Base-by-base conservation (phyloP, 1,140 invertebrate genomes). In the Apocrypta bakeri region DNA sequence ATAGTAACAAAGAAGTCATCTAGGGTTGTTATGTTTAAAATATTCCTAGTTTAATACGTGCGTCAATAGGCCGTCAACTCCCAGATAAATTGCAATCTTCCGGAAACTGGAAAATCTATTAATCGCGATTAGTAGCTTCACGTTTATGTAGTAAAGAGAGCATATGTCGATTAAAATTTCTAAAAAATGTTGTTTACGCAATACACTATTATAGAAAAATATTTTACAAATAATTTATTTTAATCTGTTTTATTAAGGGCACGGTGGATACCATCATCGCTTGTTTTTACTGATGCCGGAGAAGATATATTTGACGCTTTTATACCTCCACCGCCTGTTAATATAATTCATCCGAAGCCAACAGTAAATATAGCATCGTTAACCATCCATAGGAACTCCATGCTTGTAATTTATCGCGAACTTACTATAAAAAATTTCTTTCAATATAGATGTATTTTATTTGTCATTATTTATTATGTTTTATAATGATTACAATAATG, bases 311-410 rank as follows among this genome's bases (percentile, higher is more conserved):
- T 95, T 81, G 94, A 95, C 84, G 94, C 93, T 79, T 92, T 94
- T 84, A 93, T 94, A 81, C 93, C 94, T 77, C 94, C 94, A 66
- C 94, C 94, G 68, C 94, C 94, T 25, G 94, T 95, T 74, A 94
- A 95, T 86, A 95, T 95, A 87, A 93, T 95, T 78, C 94, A 95
- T 90, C 94, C 94, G 48, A 94, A 93, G 89, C 93, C 93, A 68
- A 90, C 93, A 83, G 85, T 86, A 8, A 91, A 91, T 85, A 40
- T 88, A 31, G 89, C 90, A 42, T 83, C 90, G 56, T 73, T 77
- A 82, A 87, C 85, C 14, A 79, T 56, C 63, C 85, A 92, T 14
- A 94, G 93, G 14, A 95, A 87, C 37, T 92, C 86, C 84, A 93
- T 94, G 85, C 95, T 95, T 12, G 93, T 89, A 2, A 94, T 94